Evolutionary conservation across 2,113 vertebrate genomes (phyloP).

Genomic region (Corydoras maculifer): DNA sequence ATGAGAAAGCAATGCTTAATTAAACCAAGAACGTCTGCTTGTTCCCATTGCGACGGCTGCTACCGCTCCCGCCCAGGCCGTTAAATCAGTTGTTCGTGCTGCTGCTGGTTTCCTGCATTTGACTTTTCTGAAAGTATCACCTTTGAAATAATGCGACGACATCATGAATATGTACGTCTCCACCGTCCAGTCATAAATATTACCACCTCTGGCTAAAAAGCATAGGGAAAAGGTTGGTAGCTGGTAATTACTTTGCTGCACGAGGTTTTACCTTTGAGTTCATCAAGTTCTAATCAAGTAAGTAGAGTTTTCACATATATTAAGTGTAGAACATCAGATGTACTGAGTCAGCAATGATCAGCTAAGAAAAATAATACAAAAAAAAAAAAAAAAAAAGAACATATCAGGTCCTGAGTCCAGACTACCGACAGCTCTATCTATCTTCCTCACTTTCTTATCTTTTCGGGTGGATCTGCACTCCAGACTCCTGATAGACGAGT

Average conservation of each 20-base stretch:
- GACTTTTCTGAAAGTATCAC: too few species aligned
- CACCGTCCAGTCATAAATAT: too few species aligned
- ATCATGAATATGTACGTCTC: too few species aligned
- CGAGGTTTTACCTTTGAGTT: too few species aligned
- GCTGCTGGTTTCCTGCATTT: conserved; percentile 5
- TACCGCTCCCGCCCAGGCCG: neutral
- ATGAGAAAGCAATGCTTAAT: conserved; percentile 24
- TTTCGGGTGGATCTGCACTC: conserved; percentile 15
- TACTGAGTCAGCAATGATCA: too few species aligned
- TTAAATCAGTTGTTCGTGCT: neutral
- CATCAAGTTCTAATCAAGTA: too few species aligned
- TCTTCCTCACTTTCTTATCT: conserved; percentile 57
- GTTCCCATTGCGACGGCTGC: conserved; percentile 22
- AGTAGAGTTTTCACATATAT: too few species aligned
- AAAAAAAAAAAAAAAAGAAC: too few species aligned
- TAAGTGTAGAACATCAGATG: neutral
- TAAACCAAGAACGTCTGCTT: conserved; percentile 21
- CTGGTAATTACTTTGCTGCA: too few species aligned
- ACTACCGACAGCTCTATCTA: conserved; percentile 30
- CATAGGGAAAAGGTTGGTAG: too few species aligned
- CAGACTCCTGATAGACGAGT: conserved; percentile 46
- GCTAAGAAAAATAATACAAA: neutral
- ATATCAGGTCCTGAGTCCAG: neutral
- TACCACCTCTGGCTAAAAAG: too few species aligned
- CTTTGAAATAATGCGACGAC: neutral